Evolutionary conservation across 2,797 vertebrate genomes (phyloP).

Genomic region (Masticophis lateralis): DNA sequence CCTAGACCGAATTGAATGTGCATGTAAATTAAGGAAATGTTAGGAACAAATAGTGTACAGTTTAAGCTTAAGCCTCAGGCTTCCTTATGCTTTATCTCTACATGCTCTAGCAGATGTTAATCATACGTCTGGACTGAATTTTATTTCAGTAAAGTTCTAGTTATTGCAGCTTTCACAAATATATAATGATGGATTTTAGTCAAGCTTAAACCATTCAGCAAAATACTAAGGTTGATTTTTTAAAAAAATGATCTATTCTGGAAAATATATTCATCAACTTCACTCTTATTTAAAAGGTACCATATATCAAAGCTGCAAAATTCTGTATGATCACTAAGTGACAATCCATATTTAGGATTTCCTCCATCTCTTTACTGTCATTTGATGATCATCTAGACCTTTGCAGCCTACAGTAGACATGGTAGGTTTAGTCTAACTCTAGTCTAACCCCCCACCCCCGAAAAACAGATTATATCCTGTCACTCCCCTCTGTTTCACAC

Average conservation of each 20-base stretch:
- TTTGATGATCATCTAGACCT: background rate
- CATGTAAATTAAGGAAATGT: background rate
- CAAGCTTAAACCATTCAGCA: slow-evolving; percentile 69
- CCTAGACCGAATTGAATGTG: background rate
- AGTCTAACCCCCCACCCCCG: background rate
- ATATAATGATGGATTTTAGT: slow-evolving; percentile 72
- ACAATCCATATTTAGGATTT: background rate
- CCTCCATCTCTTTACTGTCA: background rate
- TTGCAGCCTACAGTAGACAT: background rate
- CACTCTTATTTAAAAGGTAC: background rate
- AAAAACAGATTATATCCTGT: background rate
- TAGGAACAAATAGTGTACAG: background rate
- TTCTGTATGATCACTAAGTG: background rate
- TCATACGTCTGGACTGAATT: slow-evolving; percentile 56
- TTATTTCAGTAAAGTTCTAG: slow-evolving; percentile 73
- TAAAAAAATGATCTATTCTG: slow-evolving; percentile 62
- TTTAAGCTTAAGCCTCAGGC: background rate
- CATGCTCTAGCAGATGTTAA: background rate
- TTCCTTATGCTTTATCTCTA: background rate
- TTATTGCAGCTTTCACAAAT: slow-evolving; percentile 70
- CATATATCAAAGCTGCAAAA: background rate
- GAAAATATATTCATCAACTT: slow-evolving; percentile 64
- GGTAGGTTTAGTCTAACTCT: background rate
- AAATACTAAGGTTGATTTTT: slow-evolving; percentile 69
- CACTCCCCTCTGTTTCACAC: background rate